Base-by-base conservation (phyloP, 2,888 invertebrate genomes). In the Metopia argyrocephala region DNA sequence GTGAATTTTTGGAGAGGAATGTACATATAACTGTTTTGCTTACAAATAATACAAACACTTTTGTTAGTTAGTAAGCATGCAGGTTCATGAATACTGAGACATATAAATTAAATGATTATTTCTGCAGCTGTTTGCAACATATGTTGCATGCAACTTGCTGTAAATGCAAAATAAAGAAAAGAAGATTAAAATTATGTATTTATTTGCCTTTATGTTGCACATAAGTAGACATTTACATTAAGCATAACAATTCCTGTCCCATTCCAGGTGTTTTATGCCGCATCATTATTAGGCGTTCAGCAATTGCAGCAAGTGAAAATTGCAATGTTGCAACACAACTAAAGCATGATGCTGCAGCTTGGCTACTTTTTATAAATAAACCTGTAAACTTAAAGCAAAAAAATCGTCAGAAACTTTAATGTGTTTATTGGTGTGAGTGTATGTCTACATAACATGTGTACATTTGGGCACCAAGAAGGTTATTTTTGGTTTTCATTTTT, bases 211-310 rank as follows among this genome's bases (percentile, higher is more conserved):
- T 28, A 69, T 81, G 81, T 81, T 81, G 81, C 81, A 81, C 70
- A 65, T 65, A 56, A 31, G 46, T 12, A 2, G 0, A 38, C 38
- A 38, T 38, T 38, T 38, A 38, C 12, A 12, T 9, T 38, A 38
- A 38, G 38, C 6, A 38, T 15, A 12, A 71, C 52, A 61, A 70
- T 81, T 81, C 78, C 70, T 85, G 86, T 86, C 89, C 86, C 88
- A 89, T 88, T 88, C 88, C 88, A 88, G 88, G 89, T 89, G 89
- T 88, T 87, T 82, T 82, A 71, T 79, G 71, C 84, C 84, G 84
- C 85, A 84, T 78, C 81, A 56, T 65, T 85, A 88, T 54, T 85
- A 87, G 88, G 88, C 86, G 85, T 82, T 83, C 88, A 88, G 88
- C 62, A 79, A 75, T 79, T 79, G 56, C 56, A 79, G 76, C 52